Base-by-base conservation (phyloP, 1,140 invertebrate genomes). In the Araneus ventricosus region DNA sequence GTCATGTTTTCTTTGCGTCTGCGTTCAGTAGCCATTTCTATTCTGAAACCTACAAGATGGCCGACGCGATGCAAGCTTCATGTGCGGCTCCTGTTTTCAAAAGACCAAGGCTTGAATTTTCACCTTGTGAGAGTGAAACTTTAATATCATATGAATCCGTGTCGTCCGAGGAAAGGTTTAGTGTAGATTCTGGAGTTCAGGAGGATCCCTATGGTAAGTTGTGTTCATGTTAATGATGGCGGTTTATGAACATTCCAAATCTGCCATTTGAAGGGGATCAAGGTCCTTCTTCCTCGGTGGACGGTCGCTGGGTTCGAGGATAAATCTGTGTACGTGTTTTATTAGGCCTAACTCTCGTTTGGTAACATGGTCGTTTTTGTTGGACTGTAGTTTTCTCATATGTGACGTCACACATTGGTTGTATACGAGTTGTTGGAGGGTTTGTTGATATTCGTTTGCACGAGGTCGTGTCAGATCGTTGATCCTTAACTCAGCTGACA, bases 1-100 rank as follows among this genome's bases (percentile, higher is more conserved):
- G 85, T 87, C 84, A 79, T 17, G 30, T 37, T 34, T 52, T 82
- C 34, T 87, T 67, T 45, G 92, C 92, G 92, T 20, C 75, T 88
- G 92, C 92, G 92, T 82, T 57, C 22, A 7, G 52, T 84, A 4
- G 70, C 86, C 24, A 45, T 80, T 61, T 93, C 70, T 59, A 88
- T 84, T 84, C 85, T 88, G 57, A 84, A 88, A 93, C 70, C 30
- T 88, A 88, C 87, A 93, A 93, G 92, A 93, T 93, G 93, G 93
- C 93, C 10, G 93, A 93, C 80, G 93, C 93, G 22, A 3, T 93
- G 61, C 93, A 80, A 67, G 45, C 93, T 67, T 93, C 93, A n/a
- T 93, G 88, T 87, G 63, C 93, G 41, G 88, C 93, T 90, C 93
- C 93, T 30, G 82, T 90, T 79, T 93, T 90, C 45, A 93, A 93